Base-by-base conservation (phyloP, 2,888 invertebrate species). In the Acanthosoma haemorrhoidale region DNA sequence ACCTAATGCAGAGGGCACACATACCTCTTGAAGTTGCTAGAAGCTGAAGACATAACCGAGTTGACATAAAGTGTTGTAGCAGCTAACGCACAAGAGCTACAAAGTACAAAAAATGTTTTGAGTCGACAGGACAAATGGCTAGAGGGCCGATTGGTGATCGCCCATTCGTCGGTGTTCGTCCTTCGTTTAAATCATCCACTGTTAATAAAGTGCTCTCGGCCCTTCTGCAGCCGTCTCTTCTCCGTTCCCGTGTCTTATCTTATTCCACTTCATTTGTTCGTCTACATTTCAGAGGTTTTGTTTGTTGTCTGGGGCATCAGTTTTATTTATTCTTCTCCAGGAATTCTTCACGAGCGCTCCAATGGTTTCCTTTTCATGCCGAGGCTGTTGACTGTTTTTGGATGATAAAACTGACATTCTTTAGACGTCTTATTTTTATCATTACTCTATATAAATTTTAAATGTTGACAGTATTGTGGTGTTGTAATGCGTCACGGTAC, bases 31-130 rank as follows among this genome's bases (percentile, higher is more conserved):
- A 51, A 51, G 51, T 25, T 25, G 51, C 3, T 51, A 18, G 25
- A 2, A 25, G 25, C 11, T n/a, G 4, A 2, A n/a, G 51, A 25
- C n/a, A 25, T 2, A 51, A 51, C 25, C 21, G 13, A 2, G n/a
- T 8, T n/a, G 25, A 25, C 21, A 21, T 51, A 29, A 51, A 51
- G 25, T 25, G 13, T 13, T 25, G 25, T 51, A 25, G 51, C 25
- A 51, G 51, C 51, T 51, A 51, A 51, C 29, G 51, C 29, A 51
- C n/a, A n/a, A 25, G n/a, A 51, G 51, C 29, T 51, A 25, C 25
- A n/a, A n/a, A n/a, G n/a, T n/a, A 51, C 51, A 51, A 51, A 51
- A 51, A 51, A 25, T 25, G 25, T 51, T 51, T 51, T 51, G 51
- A 25, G 13, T 25, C 25, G 13, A 1, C 2, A 25, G 29, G 51